phyloP scores from a whole-genome alignment of 2,113 vertebrate genomes.

The Mormyrus iriodes region DNA sequence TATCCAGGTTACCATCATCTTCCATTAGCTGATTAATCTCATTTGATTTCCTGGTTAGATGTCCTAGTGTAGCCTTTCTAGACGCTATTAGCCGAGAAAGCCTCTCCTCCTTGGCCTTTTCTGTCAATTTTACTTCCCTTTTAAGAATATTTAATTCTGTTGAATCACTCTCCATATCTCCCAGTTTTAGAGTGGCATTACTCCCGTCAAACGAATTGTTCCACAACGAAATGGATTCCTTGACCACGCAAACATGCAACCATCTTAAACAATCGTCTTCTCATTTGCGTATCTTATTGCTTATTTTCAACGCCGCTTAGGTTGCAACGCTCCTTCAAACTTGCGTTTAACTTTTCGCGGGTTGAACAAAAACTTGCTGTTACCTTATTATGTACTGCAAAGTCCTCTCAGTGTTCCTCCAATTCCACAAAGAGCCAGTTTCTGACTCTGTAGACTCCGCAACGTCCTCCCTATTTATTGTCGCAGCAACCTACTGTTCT shows the following conservation, averaged over 20 bases:
- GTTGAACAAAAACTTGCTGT: no score
- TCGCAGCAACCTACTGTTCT: not conserved
- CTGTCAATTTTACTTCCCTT: no score
- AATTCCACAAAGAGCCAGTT: no score
- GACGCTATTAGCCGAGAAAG: not conserved
- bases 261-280: not conserved
- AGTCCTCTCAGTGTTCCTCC: no score
- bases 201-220: not conserved
- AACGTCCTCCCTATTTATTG: no score
- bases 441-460: no score
- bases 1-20: not conserved
- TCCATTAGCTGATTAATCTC: conserved; percentile 16
- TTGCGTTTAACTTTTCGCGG: no score
- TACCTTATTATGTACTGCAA: no score
- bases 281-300: not conserved
- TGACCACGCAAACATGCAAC: not conserved
- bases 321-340: no score
- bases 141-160: no score
- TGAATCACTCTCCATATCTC: no score
- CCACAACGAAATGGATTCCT: not conserved
- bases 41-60: conserved; percentile 19
- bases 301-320: not conserved
- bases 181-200: not conserved
- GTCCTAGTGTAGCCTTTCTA: conserved; percentile 14
- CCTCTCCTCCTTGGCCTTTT: not conserved